Conservation (phyloP, 1,140 invertebrate genomes). For the Brachionus plicatilis region DNA sequence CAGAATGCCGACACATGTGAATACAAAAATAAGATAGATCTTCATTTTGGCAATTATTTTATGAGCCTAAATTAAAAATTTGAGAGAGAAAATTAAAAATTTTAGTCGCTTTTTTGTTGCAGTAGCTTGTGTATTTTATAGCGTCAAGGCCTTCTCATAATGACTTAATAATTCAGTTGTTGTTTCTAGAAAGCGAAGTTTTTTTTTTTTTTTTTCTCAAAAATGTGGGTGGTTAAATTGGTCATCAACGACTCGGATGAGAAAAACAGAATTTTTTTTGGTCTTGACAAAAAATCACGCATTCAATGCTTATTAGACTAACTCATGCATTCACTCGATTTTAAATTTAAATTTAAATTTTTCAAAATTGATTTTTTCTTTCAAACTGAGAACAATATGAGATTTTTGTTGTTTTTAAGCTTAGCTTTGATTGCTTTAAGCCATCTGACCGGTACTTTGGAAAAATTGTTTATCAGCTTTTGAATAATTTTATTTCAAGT, state of each 20-base stretch:
- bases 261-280: not conserved
- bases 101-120: not conserved
- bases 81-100: not conserved
- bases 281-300: not conserved
- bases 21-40: not conserved
- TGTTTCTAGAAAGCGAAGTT: not conserved
- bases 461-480: not conserved
- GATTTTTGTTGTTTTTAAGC: not conserved
- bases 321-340: not conserved
- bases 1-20: not conserved
- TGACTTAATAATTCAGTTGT: not conserved
- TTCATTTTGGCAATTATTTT: not conserved
- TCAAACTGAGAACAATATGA: not conserved
- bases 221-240: not conserved
- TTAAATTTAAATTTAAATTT: not conserved
- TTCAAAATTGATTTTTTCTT: not conserved
- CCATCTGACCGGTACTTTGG: not conserved
- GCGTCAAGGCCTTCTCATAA: not conserved
- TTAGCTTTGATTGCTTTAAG: not conserved
- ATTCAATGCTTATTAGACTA: not conserved
- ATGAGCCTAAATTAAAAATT: not conserved
- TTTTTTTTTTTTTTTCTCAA: not conserved
- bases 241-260: not conserved
- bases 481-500: not conserved
- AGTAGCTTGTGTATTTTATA: not conserved